Conservation (phyloP, 2,888 invertebrate genomes). For the Schizaphis graminum region DNA sequence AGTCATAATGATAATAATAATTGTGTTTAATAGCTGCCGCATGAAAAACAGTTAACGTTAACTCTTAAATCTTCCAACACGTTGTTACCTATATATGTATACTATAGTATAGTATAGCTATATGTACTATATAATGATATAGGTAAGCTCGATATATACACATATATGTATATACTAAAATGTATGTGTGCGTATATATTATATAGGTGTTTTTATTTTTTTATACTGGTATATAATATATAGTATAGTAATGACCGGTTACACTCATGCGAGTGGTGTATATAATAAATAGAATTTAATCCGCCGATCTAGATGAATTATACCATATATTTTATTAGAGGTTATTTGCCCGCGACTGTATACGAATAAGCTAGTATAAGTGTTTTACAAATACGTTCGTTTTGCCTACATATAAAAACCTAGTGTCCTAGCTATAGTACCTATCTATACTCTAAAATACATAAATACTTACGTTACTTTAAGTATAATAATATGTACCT, state of each 20-base stretch:
- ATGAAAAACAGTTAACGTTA: conserved; percentile 5
- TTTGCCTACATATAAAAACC: neutral
- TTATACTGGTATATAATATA: neutral
- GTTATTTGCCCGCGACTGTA: neutral
- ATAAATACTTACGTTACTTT: neutral
- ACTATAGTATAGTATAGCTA: too few species aligned
- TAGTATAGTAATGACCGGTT: neutral
- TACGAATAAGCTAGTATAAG: neutral
- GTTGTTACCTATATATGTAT: neutral
- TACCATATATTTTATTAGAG: neutral
- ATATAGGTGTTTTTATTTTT: neutral
- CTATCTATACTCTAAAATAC: neutral
- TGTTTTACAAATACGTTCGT: neutral
- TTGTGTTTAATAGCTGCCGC: conserved; percentile 2
- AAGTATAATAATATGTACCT: too few species aligned
- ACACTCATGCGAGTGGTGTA: neutral
- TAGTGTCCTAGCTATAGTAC: neutral
- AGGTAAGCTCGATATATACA: neutral
- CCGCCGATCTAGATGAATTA: neutral
- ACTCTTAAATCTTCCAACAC: neutral
- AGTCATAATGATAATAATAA: conserved; percentile 5
- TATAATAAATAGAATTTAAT: neutral
- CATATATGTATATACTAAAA: neutral
- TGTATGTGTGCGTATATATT: neutral
- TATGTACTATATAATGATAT: neutral